These are phyloP conservation scores for Leucophora obtusa DNA, from an alignment of 2,888 invertebrate genomes.

Conservation along the genomic window DNA sequence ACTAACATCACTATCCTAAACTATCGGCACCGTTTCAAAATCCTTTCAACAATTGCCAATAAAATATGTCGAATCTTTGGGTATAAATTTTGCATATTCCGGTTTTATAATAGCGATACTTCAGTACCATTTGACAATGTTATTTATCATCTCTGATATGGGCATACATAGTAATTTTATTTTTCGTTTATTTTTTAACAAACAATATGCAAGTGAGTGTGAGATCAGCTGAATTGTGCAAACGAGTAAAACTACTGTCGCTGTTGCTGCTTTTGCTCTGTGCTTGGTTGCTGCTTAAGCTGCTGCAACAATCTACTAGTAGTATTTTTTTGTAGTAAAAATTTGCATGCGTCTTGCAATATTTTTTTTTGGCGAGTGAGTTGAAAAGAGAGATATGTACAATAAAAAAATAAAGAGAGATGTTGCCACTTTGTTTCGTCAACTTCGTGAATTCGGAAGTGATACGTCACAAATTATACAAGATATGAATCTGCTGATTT, in stretches of 20 bases:
- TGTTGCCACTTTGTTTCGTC: background rate
- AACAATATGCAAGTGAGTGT: conserved; percentile 38
- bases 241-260: conserved; percentile 45
- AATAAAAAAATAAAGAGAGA: conserved; percentile 8
- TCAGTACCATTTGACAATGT: background rate
- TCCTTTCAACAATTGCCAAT: too few species aligned
- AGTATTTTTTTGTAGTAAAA: conserved; percentile 64
- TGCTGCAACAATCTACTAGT: conserved; percentile 38
- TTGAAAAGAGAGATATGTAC: background rate
- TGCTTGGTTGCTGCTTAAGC: conserved; percentile 14
- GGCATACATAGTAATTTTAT: conserved; percentile 51
- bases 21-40: too few species aligned
- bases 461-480: too few species aligned
- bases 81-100: too few species aligned
- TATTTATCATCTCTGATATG: background rate
- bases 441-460: too few species aligned
- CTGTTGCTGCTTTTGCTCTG: background rate
- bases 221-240: conserved; percentile 59
- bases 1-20: too few species aligned
- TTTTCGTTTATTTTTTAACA: conserved; percentile 4
- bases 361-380: conserved; percentile 29
- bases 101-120: too few species aligned
- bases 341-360: conserved; percentile 54
- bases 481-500: too few species aligned
- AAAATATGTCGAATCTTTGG: too few species aligned